These are phyloP conservation scores for Pissodes strobi DNA, from an alignment of 1,140 invertebrate species.

Conservation along the genomic window DNA sequence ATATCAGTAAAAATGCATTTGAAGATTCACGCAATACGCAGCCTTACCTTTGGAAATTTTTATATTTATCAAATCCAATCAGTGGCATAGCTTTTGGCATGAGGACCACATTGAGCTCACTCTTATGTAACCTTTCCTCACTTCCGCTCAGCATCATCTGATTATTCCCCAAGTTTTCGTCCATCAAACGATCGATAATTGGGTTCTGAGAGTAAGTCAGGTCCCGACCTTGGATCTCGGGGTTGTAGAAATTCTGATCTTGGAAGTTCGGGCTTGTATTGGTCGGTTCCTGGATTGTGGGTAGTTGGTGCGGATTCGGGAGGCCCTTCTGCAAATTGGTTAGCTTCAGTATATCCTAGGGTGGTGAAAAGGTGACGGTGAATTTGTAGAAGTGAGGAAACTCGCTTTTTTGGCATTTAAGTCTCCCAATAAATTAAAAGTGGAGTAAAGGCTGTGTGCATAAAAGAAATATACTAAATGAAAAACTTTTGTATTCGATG, in stretches of 20 bases:
- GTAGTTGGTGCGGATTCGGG: conserved; percentile 2
- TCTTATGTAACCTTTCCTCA: conserved; percentile 41
- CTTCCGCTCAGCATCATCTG: not conserved
- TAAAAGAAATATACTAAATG: no score
- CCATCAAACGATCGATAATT: conserved; percentile 10
- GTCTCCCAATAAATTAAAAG: not conserved
- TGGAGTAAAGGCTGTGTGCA: no score
- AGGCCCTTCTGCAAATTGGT: conserved; percentile 39
- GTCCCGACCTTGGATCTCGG: conserved; percentile 1
- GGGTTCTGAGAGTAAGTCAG: conserved; percentile 15
- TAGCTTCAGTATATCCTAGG: conserved; percentile 43
- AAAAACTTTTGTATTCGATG: no score
- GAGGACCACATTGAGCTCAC: conserved; percentile 52
- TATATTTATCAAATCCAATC: conserved; percentile 54
- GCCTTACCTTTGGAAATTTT: conserved; percentile 46
- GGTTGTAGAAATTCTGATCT: not conserved
- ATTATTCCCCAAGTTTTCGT: not conserved
- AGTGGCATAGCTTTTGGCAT: conserved; percentile 55
- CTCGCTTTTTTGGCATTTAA: not conserved
- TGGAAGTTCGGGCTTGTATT: not conserved
- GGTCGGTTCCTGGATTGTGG: conserved; percentile 13
- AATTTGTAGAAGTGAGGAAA: not conserved
- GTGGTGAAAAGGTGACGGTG: conserved; percentile 6
- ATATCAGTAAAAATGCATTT: no score
- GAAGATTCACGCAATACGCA: no score